phyloP scores from a whole-genome alignment of 2,797 vertebrate genomes.

The Tokudaia muenninki region DNA sequence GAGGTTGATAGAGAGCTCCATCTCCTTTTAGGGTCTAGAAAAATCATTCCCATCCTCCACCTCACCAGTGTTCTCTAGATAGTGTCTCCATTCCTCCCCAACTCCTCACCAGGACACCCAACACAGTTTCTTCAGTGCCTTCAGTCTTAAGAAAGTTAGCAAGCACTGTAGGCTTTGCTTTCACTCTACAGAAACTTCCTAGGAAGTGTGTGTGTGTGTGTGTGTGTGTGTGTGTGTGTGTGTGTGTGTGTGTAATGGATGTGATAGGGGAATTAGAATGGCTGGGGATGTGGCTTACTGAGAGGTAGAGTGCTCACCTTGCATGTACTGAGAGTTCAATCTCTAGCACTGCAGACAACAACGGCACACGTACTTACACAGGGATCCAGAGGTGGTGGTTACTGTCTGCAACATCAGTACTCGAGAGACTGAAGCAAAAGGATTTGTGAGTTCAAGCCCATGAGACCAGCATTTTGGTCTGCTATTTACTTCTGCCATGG shows the following conservation, averaged over 20 bases:
- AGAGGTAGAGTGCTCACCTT: neutral
- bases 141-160: neutral
- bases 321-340: neutral
- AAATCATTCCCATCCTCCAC: neutral
- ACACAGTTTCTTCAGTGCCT: neutral
- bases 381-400: too few species aligned
- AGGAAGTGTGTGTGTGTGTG: neutral
- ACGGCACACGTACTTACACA: neutral
- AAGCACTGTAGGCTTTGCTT: neutral
- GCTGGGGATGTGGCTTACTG: neutral
- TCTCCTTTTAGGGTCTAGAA: neutral
- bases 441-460: neutral
- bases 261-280: neutral
- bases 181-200: neutral
- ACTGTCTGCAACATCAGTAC: neutral
- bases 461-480: neutral
- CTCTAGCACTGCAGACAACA: neutral
- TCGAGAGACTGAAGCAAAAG: neutral
- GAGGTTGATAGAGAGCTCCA: neutral
- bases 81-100: neutral
- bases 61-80: neutral
- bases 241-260: neutral
- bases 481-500: neutral
- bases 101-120: neutral
- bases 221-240: too few species aligned